These are phyloP conservation scores for Aphidoletes aphidimyza DNA, from an alignment of 2,888 invertebrate genomes.

Conservation along the genomic window DNA sequence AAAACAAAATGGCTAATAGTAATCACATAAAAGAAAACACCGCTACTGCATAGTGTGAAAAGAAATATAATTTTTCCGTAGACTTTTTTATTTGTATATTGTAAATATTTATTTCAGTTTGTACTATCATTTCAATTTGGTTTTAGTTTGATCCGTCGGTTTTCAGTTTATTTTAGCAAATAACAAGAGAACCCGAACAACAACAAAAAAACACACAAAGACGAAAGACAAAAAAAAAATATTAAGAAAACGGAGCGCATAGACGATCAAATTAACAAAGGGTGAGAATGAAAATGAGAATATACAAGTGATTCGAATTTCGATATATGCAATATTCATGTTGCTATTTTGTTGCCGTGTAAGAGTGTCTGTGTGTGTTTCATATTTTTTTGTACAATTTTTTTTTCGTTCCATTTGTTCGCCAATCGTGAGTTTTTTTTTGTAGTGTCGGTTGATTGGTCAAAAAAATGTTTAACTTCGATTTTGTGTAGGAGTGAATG, in stretches of 20 bases:
- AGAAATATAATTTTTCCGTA: constrained; percentile 51
- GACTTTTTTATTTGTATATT: constrained; percentile 47
- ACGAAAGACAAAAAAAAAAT: background rate
- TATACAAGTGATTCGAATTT: constrained; percentile 34
- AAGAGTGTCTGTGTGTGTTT: background rate
- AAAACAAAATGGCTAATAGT: constrained; percentile 52
- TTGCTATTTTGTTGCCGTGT: background rate
- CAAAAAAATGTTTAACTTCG: background rate
- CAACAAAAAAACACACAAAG: background rate
- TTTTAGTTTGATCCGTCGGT: background rate
- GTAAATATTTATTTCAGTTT: constrained; percentile 43
- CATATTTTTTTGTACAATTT: background rate
- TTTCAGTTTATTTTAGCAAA: background rate
- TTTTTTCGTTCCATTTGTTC: background rate
- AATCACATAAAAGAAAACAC: constrained; percentile 50
- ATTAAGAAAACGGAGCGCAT: background rate
- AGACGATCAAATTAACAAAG: constrained; percentile 28
- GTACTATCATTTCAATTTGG: background rate
- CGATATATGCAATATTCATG: constrained; percentile 12
- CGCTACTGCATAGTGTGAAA: constrained; percentile 52
- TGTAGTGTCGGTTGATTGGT: background rate
- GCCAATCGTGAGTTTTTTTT: background rate
- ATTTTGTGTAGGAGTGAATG: constrained; percentile 15
- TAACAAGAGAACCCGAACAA: background rate
- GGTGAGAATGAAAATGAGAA: constrained; percentile 44